These are phyloP conservation scores for Cyaniris semiargus DNA, from an alignment of 2,888 invertebrate species.

Conservation along the genomic window DNA sequence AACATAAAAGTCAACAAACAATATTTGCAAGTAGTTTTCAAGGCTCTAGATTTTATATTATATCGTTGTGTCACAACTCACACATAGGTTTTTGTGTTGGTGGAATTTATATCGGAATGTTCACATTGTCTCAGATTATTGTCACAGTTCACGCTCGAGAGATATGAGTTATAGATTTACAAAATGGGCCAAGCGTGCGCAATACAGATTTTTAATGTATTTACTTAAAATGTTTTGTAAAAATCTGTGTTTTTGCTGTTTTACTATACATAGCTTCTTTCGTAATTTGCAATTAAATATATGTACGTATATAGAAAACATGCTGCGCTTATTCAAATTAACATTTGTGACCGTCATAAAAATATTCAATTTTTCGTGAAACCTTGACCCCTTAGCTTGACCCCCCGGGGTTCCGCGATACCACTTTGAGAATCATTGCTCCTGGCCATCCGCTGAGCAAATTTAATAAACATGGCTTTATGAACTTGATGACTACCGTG, in stretches of 20 bases:
- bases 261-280: too few relatives aligned
- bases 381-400: too few relatives aligned
- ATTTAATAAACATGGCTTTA: conserved; percentile 15
- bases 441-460: background rate
- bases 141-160: conserved; percentile 1
- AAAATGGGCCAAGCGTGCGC: background rate
- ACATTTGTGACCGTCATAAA: too few relatives aligned
- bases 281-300: too few relatives aligned
- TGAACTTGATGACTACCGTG: conserved; percentile 11
- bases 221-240: too few relatives aligned
- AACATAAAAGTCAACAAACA: too few relatives aligned
- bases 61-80: background rate
- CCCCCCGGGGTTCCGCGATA: too few relatives aligned
- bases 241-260: too few relatives aligned
- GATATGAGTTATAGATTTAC: background rate
- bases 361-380: too few relatives aligned
- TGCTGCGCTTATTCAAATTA: too few relatives aligned
- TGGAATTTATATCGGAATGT: conserved; percentile 4
- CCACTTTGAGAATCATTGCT: background rate
- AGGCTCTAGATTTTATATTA: background rate
- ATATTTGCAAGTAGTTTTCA: background rate
- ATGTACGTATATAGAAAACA: too few relatives aligned
- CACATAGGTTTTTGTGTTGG: background rate
- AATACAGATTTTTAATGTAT: too few relatives aligned
- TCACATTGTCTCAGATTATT: conserved; percentile 1